Evolutionary conservation across 1,140 invertebrate genomes (phyloP).

Genomic region (Drosophila takahashii): DNA sequence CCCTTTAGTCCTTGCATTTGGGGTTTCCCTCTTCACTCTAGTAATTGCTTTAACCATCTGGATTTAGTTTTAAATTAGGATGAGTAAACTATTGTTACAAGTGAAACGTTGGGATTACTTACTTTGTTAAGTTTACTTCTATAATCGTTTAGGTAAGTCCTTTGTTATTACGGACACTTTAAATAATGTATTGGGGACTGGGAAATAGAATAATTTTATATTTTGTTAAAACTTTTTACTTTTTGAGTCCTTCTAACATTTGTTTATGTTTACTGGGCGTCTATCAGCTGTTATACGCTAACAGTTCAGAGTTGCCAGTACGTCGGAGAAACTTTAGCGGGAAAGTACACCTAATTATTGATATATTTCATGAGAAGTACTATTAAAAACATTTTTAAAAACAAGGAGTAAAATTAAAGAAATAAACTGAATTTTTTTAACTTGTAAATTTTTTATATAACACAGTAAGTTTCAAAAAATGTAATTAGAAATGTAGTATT

Average conservation of each 20-base stretch:
- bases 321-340: not conserved
- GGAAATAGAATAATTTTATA: not conserved
- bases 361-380: not conserved
- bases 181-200: not conserved
- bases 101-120: not conserved
- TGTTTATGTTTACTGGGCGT: slow-evolving; percentile 2
- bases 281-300: slow-evolving; percentile 7
- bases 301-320: not conserved
- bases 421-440: too few species aligned
- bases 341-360: not conserved
- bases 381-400: not conserved
- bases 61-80: not conserved
- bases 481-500: not conserved
- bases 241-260: not conserved
- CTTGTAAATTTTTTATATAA: too few species aligned
- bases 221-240: not conserved
- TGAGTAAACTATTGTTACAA: not conserved
- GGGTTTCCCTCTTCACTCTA: not conserved
- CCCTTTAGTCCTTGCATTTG: not conserved
- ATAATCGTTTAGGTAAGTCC: not conserved
- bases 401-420: not conserved
- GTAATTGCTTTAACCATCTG: not conserved
- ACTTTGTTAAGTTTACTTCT: not conserved
- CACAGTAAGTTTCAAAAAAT: too few species aligned
- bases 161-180: not conserved